Percentiles rank a stretch among this genome's conserved stretches.
These are phyloP conservation scores for Puma concolor DNA, from an alignment of 2,113 vertebrate genomes.

Conservation along the genomic window DNA sequence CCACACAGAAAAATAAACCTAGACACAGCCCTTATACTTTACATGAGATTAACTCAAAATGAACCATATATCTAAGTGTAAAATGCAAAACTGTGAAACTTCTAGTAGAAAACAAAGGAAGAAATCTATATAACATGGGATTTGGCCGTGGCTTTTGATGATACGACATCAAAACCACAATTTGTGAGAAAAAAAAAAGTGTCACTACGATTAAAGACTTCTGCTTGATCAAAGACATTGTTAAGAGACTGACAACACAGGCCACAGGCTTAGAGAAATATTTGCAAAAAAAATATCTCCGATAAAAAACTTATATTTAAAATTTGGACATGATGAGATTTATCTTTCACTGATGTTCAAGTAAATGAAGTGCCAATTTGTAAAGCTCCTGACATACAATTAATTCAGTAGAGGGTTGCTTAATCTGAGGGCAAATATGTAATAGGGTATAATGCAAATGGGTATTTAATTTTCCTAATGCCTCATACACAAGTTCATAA, in stretches of 20 bases:
- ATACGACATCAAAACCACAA: not conserved
- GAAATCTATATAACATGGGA: not conserved
- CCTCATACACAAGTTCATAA: not conserved
- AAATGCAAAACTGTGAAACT: not conserved
- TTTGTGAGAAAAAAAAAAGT: not conserved
- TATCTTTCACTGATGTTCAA: not conserved
- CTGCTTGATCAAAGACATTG: not conserved
- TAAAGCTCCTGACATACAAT: not conserved
- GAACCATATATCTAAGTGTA: not conserved
- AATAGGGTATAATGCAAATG: not conserved
- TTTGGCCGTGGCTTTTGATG: not conserved
- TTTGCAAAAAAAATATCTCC: not conserved
- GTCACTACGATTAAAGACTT: not conserved
- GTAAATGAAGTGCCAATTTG: not conserved
- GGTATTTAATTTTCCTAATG: conserved; percentile 5
- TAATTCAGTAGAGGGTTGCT: not conserved
- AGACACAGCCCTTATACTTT: not conserved
- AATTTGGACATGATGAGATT: not conserved
- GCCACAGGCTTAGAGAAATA: not conserved
- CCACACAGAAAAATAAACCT: not conserved
- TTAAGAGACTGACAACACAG: not conserved
- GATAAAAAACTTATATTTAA: not conserved
- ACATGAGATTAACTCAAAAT: not conserved
- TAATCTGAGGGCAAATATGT: not conserved
- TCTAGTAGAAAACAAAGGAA: not conserved